Conservation (phyloP, 2,113 vertebrate genomes). For the Platycercus adscitus region DNA sequence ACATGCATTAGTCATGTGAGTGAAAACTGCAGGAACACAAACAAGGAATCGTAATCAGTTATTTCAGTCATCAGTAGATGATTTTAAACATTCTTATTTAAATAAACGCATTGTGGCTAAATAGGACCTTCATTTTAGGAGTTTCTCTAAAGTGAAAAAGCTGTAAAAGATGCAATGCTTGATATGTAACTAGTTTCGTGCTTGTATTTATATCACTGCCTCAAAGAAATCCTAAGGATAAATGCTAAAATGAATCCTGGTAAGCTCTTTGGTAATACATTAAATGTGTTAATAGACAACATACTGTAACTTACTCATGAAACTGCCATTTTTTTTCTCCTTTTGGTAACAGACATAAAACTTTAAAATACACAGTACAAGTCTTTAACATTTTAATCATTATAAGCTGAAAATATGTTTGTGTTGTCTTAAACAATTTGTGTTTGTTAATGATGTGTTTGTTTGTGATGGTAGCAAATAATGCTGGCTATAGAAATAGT, state of each 20-base stretch:
- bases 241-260: background rate
- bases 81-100: background rate
- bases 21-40: background rate
- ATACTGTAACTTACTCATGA: background rate
- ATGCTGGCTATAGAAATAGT: background rate
- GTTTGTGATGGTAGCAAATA: background rate
- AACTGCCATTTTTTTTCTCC: background rate
- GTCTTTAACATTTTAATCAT: background rate
- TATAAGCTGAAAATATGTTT: background rate
- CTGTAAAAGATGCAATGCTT: background rate
- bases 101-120: background rate
- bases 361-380: background rate
- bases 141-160: background rate
- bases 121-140: background rate
- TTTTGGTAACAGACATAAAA: background rate
- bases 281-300: background rate
- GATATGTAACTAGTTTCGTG: background rate
- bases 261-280: background rate
- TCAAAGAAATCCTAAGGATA: background rate
- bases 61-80: background rate
- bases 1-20: background rate
- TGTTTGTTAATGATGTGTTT: background rate
- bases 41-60: background rate
- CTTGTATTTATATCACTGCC: background rate
- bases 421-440: background rate